phyloP scores from a whole-genome alignment of 2,888 invertebrate species.

The Phymatocera aterrima region DNA sequence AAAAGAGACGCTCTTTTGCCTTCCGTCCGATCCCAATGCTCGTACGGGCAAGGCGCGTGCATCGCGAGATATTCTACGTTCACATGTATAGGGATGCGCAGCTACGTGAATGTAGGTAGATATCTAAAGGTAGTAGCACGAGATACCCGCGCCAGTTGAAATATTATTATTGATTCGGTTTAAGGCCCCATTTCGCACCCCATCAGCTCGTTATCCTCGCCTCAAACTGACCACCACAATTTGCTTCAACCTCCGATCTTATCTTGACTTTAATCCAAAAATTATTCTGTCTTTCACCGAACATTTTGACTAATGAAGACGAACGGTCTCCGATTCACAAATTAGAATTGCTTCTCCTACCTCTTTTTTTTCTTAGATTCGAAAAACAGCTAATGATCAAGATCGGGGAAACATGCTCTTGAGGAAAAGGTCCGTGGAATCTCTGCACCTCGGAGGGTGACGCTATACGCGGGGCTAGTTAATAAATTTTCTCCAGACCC shows the following conservation, averaged over 20 bases:
- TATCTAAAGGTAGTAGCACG: constrained; percentile 5
- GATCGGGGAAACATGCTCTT: neutral
- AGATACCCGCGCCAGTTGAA: constrained; percentile 52
- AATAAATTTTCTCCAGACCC: constrained; percentile 32
- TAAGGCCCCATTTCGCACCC: constrained; percentile 58
- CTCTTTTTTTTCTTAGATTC: neutral
- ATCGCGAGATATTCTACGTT: neutral
- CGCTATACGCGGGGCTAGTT: constrained; percentile 10
- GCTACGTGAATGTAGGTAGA: neutral
- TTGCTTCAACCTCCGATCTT: neutral
- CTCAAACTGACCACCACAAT: constrained; percentile 11
- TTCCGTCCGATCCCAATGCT: constrained; percentile 4
- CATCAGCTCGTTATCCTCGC: constrained; percentile 40
- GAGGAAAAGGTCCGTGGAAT: neutral
- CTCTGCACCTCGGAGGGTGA: neutral
- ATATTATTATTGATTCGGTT: constrained; percentile 62
- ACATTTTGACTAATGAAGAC: neutral
- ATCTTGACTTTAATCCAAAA: neutral
- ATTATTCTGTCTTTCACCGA: neutral
- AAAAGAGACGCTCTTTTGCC: constrained; percentile 19
- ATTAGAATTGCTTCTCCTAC: neutral
- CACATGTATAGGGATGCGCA: neutral
- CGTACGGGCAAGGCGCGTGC: constrained; percentile 10
- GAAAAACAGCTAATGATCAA: neutral
- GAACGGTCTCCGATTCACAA: neutral